Evolutionary conservation across 1,140 invertebrate genomes (phyloP).

Genomic region (Coelopa frigida): DNA sequence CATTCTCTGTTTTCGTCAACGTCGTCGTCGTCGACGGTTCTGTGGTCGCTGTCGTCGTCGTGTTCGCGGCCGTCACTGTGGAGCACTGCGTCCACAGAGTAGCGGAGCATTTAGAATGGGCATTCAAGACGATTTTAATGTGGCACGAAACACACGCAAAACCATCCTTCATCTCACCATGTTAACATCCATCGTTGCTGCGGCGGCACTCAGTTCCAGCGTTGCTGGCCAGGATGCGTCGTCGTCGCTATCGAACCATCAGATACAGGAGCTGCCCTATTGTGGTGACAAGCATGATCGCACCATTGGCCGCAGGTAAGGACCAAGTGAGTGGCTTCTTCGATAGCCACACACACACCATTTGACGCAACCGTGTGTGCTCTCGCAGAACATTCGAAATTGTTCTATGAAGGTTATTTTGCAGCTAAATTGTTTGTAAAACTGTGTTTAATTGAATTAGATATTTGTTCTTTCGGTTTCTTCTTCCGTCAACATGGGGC

Average conservation of each 20-base stretch:
- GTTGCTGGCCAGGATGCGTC: slow-evolving; percentile 5
- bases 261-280: slow-evolving; percentile 10
- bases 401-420: too few relatives aligned
- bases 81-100: slow-evolving; percentile 9
- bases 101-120: slow-evolving; percentile 30
- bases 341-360: too few relatives aligned
- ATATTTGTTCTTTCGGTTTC: too few relatives aligned
- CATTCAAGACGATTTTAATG: slow-evolving; percentile 30
- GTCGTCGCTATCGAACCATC: slow-evolving; percentile 8
- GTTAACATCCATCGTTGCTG: slow-evolving; percentile 31
- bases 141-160: slow-evolving; percentile 20
- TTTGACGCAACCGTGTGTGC: too few relatives aligned
- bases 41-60: not conserved
- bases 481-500: too few relatives aligned
- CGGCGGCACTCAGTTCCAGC: slow-evolving; percentile 15
- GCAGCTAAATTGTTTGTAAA: too few relatives aligned
- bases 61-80: slow-evolving; percentile 17
- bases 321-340: too few relatives aligned
- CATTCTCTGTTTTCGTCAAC: not conserved
- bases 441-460: too few relatives aligned
- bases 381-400: too few relatives aligned
- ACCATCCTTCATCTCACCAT: slow-evolving; percentile 29
- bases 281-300: slow-evolving; percentile 32
- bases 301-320: slow-evolving; percentile 34
- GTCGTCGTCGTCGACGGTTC: not conserved